Base-by-base conservation (phyloP, 2,797 vertebrate species). In the Amazona ochrocephala region DNA sequence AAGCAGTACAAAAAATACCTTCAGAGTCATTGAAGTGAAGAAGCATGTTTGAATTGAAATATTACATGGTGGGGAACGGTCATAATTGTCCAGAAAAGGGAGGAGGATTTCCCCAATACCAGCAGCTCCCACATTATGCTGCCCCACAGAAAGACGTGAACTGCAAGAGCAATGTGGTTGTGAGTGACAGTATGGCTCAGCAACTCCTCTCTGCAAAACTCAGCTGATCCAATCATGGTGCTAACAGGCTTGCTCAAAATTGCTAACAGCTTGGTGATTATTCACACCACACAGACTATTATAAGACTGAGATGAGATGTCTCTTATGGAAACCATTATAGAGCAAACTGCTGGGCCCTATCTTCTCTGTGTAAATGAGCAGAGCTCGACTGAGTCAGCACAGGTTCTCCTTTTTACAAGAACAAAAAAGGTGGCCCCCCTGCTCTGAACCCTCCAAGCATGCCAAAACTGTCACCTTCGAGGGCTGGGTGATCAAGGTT, bases 311-410 rank as follows among this genome's bases (percentile, higher is more conserved):
- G 77, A 60, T 3, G 73, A 91, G 58, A 2, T 67, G 23, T 65
- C 80, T 87, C 74, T 95, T 89, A 77, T 84, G 94, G 95, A 95
- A 95, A 87, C 45, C 67, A 91, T 94, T 96, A 94, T 32, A 87
- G 45, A 90, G 72, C 37, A 94, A 93, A 91, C 50, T 6, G 0
- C 34, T 86, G 87, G 76, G 66, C 54, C 70, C 61, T 85, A 48
- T 88, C 87, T 89, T 64, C 82, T 80, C 54, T 73, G 37, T 42
- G 30, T 34, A 77, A 83, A 92, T 10, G 50, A 92, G 44, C 68
- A 89, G 78, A 89, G 65, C 78, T 80, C 4, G 2, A 73, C 74
- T 74, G 51, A 94, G 66, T 53, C 84, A 81, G 53, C 62, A 74
- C 58, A 91, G 75, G 73, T 72, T 91, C 51, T 17, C n/a, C 9